A percentile compares a stretch with the other conserved stretches of the same genome.
Evolutionary conservation across 1,140 invertebrate species (phyloP).

Genomic region (Yoshiicerus persimilis): DNA sequence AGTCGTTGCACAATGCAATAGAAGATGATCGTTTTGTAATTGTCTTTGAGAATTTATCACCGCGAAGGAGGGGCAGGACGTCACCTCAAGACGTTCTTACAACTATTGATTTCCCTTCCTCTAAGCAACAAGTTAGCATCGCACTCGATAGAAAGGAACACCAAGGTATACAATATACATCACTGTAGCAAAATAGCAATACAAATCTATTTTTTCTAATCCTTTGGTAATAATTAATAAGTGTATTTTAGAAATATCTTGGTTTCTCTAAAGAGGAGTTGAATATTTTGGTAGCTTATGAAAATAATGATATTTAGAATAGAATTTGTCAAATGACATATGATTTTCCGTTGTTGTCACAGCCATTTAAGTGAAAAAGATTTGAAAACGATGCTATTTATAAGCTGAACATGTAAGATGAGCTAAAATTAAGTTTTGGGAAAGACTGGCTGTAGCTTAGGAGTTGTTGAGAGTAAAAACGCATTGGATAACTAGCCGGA

Average conservation of each 20-base stretch:
- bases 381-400: not conserved
- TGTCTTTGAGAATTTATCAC: slow-evolving; percentile 46
- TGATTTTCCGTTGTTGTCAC: not conserved
- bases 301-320: not conserved
- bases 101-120: slow-evolving; percentile 64
- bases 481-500: not conserved
- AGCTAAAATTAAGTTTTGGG: not conserved
- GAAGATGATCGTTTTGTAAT: slow-evolving; percentile 49
- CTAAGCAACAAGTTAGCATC: slow-evolving; percentile 65
- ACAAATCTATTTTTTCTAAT: no score
- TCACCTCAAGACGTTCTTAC: slow-evolving; percentile 62
- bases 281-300: not conserved
- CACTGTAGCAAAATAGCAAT: no score
- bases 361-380: not conserved
- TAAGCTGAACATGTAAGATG: not conserved
- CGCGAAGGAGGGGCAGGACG: slow-evolving; percentile 49
- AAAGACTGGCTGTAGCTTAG: not conserved
- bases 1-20: slow-evolving; percentile 43
- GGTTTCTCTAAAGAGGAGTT: not conserved
- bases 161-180: slow-evolving; percentile 57
- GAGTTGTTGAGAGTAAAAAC: not conserved
- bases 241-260: no score
- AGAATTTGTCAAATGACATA: not conserved
- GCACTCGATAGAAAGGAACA: slow-evolving; percentile 66
- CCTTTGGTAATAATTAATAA: no score